Conservation (phyloP, 2,888 invertebrate genomes). For the Cerceris ruficornis region DNA sequence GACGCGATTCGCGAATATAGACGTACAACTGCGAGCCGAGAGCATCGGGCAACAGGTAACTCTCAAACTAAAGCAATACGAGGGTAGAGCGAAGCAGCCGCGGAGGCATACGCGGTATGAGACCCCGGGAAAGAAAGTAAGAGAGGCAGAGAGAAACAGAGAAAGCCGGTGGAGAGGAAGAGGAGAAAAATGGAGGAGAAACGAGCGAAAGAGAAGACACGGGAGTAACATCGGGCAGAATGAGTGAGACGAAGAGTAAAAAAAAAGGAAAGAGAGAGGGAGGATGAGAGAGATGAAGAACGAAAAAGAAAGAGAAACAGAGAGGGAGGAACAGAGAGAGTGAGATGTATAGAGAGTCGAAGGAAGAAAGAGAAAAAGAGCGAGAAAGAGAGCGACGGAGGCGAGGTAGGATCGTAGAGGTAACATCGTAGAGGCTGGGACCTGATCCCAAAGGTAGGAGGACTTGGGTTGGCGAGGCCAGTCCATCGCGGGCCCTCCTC, state of each 20-base stretch:
- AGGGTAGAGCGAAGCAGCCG: conserved; percentile 36
- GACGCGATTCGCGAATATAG: conserved; percentile 51
- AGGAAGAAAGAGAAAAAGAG: conserved; percentile 42
- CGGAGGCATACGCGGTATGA: conserved; percentile 26
- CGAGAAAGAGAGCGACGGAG: conserved; percentile 44
- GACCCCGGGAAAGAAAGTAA: conserved; percentile 36
- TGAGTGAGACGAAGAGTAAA: background rate
- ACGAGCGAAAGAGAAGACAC: conserved; percentile 29
- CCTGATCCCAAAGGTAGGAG: conserved; percentile 81
- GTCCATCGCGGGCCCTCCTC: conserved; percentile 81
- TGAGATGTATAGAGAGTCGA: conserved; percentile 44
- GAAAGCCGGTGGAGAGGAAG: conserved; percentile 44
- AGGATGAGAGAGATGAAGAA: conserved; percentile 41
- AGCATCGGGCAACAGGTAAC: conserved; percentile 51
- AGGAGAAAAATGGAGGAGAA: conserved; percentile 40
- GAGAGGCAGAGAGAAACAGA: conserved; percentile 35
- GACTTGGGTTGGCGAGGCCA: conserved; percentile 76
- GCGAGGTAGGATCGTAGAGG: conserved; percentile 77
- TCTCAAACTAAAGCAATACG: conserved; percentile 64
- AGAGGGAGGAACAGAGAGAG: too few species aligned
- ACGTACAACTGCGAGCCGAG: conserved; percentile 26
- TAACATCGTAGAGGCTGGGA: conserved; percentile 79
- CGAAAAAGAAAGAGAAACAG: conserved; percentile 24
- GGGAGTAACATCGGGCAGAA: conserved; percentile 10
- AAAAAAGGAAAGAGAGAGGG: conserved; percentile 40